Base-by-base conservation (phyloP, 2,888 invertebrate species). In the Chrysolina oricalcia region DNA sequence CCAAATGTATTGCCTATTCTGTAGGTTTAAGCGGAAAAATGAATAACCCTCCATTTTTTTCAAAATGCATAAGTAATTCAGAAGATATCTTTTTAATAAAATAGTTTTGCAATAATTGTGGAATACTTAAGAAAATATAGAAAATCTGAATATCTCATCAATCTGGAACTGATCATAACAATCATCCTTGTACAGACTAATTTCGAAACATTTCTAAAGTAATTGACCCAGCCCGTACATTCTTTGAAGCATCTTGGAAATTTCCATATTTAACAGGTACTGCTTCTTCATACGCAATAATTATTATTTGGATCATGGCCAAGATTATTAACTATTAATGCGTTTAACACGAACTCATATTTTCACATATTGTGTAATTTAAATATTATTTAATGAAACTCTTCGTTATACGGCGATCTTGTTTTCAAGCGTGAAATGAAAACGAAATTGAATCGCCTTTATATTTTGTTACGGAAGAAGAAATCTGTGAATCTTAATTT, bases 281-380 rank as follows among this genome's bases (percentile, higher is more conserved):
- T 53, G 8, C 27, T 40, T 46, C 50, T 48, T 5, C 35, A 43
- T 43, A 43, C 23, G 59, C 21, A 69, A 41, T 41, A 59, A 43
- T 56, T 59, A 6, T 64, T 53, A 72, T 72, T 19, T 72, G 19
- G 72, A 72, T 65, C 72, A 72, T 2, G 72, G 72, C 41, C 65
- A 72, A 21, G n/a, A n/a, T 27, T 43, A 70, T 48, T 63, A 53
- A 21, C 63, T 46, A 59, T 70, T 67, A 67, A 23, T 19, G 35
- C 11, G 27, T 23, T 40, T 53, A 11, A 53, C 40, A 50, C 35
- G 15, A 59, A n/a, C 21, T n/a, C n/a, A n/a, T n/a, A n/a, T n/a
- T n/a, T n/a, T n/a, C n/a, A n/a, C 46, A n/a, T 8, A 46, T 46
- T 15, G 6, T 35, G 8, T 35, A 35, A 35, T 8, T 13, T 15